Evolutionary conservation across 2,797 vertebrate species (phyloP).

Genomic region (Lithobates pipiens): DNA sequence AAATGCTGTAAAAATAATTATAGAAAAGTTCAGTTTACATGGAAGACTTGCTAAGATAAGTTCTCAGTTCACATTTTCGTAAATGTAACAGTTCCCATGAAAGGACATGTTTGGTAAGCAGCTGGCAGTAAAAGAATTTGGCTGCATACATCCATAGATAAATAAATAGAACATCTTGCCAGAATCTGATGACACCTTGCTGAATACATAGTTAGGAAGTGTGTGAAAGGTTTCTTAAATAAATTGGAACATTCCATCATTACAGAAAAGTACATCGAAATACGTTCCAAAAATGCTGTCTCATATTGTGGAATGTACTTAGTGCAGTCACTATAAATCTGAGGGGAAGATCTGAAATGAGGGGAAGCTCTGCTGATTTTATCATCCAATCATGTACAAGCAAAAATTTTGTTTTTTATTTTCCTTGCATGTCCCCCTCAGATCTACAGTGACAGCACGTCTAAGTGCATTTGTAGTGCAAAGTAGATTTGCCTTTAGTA

Average conservation of each 20-base stretch:
- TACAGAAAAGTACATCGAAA: background rate
- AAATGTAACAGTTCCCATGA: background rate
- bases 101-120: background rate
- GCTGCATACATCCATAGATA: background rate
- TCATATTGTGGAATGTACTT: background rate
- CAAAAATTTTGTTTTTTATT: too few relatives aligned
- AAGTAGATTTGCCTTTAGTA: too few relatives aligned
- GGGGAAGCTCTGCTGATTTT: too few relatives aligned
- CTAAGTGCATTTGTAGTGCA: too few relatives aligned
- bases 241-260: background rate
- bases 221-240: conserved; percentile 3
- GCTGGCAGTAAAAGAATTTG: background rate
- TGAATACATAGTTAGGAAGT: conserved; percentile 14
- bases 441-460: too few relatives aligned
- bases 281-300: background rate
- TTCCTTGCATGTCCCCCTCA: too few relatives aligned
- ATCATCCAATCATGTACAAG: too few relatives aligned
- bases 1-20: too few relatives aligned
- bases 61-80: background rate
- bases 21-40: background rate
- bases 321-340: too few relatives aligned
- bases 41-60: background rate
- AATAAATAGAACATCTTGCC: background rate
- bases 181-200: conserved; percentile 3
- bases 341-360: too few relatives aligned